phyloP scores from a whole-genome alignment of 2,797 vertebrate species.

The Champsocephalus esox region DNA sequence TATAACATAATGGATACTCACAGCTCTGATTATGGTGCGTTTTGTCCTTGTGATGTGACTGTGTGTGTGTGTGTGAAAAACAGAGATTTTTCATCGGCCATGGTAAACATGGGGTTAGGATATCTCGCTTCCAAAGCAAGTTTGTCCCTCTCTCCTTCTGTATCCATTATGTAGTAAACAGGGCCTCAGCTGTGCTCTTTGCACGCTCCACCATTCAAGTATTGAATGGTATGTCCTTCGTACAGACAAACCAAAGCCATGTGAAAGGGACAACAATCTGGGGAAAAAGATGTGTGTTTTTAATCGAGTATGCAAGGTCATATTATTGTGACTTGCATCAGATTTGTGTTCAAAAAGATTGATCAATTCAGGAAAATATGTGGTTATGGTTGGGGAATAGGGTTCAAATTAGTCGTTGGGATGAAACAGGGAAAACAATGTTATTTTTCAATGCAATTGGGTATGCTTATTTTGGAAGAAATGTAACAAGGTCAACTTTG shows the following conservation, averaged over 20 bases:
- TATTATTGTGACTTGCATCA: neutral
- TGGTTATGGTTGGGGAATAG: neutral
- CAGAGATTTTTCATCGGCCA: slow-evolving; percentile 34
- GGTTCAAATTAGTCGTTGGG: neutral
- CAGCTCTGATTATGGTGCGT: slow-evolving; percentile 61
- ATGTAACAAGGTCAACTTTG: too few relatives aligned
- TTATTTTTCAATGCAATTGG: neutral
- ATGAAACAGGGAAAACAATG: neutral
- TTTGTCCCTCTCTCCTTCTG: slow-evolving; percentile 1
- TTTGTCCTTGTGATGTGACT: slow-evolving; percentile 73
- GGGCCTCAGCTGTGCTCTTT: slow-evolving; percentile 49
- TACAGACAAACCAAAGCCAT: slow-evolving; percentile 29
- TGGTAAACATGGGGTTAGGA: slow-evolving; percentile 41
- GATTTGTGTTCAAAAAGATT: neutral
- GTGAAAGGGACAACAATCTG: slow-evolving; percentile 16
- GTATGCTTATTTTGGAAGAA: too few relatives aligned
- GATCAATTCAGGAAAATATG: neutral
- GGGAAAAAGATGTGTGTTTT: neutral
- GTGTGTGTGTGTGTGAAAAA: neutral
- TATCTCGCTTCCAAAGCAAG: slow-evolving; percentile 27
- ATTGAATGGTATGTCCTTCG: slow-evolving; percentile 59
- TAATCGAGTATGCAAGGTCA: neutral
- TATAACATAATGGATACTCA: slow-evolving; percentile 76
- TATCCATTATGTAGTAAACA: slow-evolving; percentile 55
- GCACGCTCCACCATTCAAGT: slow-evolving; percentile 36